Evolutionary conservation across 2,797 vertebrate genomes (phyloP), one percentile per base, ranked within the genome.

Genomic region (Philypnodon macrostomus): DNA sequence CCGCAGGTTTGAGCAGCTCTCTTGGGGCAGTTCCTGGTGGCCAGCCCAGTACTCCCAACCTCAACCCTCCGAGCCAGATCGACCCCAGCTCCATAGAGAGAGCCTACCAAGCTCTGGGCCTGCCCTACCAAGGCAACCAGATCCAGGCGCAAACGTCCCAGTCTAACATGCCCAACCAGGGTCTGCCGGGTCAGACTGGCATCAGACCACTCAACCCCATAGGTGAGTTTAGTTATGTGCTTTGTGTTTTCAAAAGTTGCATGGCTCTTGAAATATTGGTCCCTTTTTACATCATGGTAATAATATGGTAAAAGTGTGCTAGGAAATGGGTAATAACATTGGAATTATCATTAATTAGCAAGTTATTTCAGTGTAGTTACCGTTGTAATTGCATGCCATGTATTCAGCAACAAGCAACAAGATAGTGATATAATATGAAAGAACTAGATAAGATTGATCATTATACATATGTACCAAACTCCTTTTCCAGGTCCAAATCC

Each of bases 71-170:
- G 11, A 95, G 91, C 75, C 95, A 97, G 85, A 98, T 99, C 65
- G 97, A 99, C 75, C 97, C 96, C 67, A 99, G 97, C 83, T 99
- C 96, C 30, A 98, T 99, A 52, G 96, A 99, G 75, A 86, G 97
- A 79, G 97, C 96, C 30, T 99, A 98, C 0, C 95, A 95, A 42
- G 97, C 97, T 21, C 89, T 99, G 14, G 97, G 96, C 52, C 92
- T 99, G 44, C 93, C 96, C 42, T 99, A 98, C 83, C 95, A 97
- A 86, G 94, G 94, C 27, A 97, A 93, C 85, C 96, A 97, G 89
- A 91, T 95, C 87, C 87, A 93, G 53, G 64, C 89, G 0, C 94
- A 92, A 61, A 67, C 93, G 19, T 79, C 86, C 50, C 95, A 93
- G 74, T 70, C 92, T 40, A 93, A 89, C 81, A 90, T 92, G 76